phyloP scores from a whole-genome alignment of 2,888 invertebrate genomes.

The Scaptodrosophila latifasciaeformis region DNA sequence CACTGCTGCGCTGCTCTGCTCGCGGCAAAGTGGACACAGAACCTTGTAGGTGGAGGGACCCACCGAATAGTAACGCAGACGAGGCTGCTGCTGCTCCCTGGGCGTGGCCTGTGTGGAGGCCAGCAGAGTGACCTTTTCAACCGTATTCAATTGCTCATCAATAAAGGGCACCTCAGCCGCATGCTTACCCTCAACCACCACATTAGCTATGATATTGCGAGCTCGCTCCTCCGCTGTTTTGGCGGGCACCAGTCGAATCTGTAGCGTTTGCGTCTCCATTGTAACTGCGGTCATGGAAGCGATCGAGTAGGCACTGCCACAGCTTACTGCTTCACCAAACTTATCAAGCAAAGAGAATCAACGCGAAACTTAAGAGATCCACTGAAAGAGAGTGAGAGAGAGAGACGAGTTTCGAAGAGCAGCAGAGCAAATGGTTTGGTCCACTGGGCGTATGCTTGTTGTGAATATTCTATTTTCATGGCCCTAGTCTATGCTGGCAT shows the following conservation, averaged over 20 bases:
- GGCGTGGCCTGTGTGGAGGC: conserved; percentile 26
- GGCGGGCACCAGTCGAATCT: conserved; percentile 64
- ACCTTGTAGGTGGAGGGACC: conserved; percentile 70
- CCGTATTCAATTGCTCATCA: conserved; percentile 47
- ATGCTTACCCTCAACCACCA: conserved; percentile 56
- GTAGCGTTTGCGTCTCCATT: conserved; percentile 53
- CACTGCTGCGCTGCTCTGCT: conserved; percentile 66
- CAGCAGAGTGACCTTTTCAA: conserved; percentile 33
- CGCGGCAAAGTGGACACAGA: conserved; percentile 70
- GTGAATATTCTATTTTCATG: not conserved
- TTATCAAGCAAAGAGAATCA: not conserved
- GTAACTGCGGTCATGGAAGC: conserved; percentile 33
- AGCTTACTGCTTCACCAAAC: not conserved
- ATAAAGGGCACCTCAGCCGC: conserved; percentile 57
- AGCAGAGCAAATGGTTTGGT: not conserved
- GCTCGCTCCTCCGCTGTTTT: conserved; percentile 58
- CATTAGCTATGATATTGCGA: conserved; percentile 66
- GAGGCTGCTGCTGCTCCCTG: conserved; percentile 14
- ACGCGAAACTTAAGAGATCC: conserved; percentile 6
- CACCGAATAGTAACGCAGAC: conserved; percentile 66
- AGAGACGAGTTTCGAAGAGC: not conserved
- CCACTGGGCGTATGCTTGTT: conserved; percentile 29
- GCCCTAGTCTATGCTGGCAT: too few species aligned
- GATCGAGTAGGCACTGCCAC: not conserved
- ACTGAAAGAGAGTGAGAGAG: not conserved